Conservation (phyloP, 2,888 invertebrate species). For the Latheticus oryzae region DNA sequence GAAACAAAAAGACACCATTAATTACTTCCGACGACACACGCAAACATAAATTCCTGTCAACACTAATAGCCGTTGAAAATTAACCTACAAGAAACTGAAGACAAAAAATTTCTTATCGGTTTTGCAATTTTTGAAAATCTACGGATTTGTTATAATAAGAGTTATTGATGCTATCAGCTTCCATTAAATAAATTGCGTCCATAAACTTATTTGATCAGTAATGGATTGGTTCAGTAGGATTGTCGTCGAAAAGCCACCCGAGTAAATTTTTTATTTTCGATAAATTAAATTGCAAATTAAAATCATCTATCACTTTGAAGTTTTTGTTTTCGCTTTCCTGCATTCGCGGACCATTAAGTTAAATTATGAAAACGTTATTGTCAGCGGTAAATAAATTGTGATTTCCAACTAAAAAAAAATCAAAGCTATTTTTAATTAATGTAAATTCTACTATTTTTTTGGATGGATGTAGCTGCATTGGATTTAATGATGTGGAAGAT, state of each 20-base stretch:
- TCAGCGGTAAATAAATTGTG: constrained; percentile 1
- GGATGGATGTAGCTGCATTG: too few relatives aligned
- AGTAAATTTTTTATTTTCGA: constrained; percentile 18
- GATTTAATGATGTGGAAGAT: constrained; percentile 47
- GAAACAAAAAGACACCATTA: constrained; percentile 55
- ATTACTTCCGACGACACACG: constrained; percentile 11
- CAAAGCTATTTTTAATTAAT: background rate
- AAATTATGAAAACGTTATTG: constrained; percentile 4
- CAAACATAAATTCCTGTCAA: too few relatives aligned
- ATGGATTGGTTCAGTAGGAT: constrained; percentile 22
- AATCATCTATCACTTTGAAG: constrained; percentile 17
- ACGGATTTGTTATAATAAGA: constrained; percentile 8
- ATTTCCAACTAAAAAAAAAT: background rate
- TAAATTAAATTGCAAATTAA: constrained; percentile 28
- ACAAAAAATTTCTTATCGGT: too few relatives aligned
- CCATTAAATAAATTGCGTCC: constrained; percentile 40
- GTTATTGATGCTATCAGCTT: constrained; percentile 30
- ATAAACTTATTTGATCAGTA: constrained; percentile 29
- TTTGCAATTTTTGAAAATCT: too few relatives aligned
- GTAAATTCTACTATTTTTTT: too few relatives aligned
- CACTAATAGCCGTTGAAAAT: too few relatives aligned
- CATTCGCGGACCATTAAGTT: constrained; percentile 10
- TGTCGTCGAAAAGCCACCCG: constrained; percentile 5
- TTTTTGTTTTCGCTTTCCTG: constrained; percentile 19
- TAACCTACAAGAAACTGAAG: background rate